Evolutionary conservation across 2,113 vertebrate genomes (phyloP).

Genomic region (Collichthys lucidus): DNA sequence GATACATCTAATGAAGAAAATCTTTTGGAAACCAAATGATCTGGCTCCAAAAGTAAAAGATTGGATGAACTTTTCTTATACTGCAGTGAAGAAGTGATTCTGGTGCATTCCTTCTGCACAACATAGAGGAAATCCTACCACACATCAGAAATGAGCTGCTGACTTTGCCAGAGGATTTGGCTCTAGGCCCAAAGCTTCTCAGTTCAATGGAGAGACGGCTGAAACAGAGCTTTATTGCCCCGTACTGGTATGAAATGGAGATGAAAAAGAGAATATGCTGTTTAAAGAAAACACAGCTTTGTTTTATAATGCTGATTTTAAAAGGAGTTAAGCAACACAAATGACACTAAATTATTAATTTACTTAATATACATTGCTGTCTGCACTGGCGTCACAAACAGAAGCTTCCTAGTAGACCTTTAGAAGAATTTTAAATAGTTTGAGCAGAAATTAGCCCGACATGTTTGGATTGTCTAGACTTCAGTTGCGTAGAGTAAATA

Average conservation of each 20-base stretch:
- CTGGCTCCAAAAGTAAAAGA: neutral
- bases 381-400: neutral
- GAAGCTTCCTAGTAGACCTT: neutral
- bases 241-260: conserved; percentile 43
- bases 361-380: neutral
- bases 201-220: conserved; percentile 53
- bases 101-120: conserved; percentile 51
- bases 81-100: conserved; percentile 31
- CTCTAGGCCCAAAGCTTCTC: conserved; percentile 58
- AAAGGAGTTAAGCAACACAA: neutral
- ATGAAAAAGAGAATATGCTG: conserved; percentile 23
- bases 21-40: neutral
- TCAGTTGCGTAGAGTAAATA: conserved; percentile 62
- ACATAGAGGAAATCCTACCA: conserved; percentile 54
- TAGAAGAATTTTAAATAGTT: conserved; percentile 19
- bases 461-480: conserved; percentile 23
- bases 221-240: conserved; percentile 52
- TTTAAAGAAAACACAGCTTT: conserved; percentile 45
- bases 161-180: conserved; percentile 76
- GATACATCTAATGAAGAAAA: neutral
- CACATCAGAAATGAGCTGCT: conserved; percentile 65
- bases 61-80: neutral
- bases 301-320: conserved; percentile 24
- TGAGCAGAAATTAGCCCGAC: conserved; percentile 16
- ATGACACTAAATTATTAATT: conserved; percentile 28